Evolutionary conservation across 2,797 vertebrate genomes (phyloP).

Genomic region (Balearica regulorum): DNA sequence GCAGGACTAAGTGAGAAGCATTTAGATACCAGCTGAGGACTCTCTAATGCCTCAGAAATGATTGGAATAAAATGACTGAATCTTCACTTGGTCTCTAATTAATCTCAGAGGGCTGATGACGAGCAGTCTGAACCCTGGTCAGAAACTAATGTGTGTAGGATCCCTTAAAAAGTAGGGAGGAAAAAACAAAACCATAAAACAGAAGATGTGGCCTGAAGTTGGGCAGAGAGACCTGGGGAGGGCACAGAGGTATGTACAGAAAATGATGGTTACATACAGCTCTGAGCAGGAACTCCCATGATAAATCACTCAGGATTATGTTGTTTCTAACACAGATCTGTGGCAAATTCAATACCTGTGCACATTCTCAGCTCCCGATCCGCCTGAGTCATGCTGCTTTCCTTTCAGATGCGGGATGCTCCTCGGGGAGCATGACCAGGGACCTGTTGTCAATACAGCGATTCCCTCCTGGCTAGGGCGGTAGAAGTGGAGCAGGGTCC

Average conservation of each 20-base stretch:
- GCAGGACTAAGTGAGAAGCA: neutral
- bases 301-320: fast-evolving
- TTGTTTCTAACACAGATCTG: neutral
- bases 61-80: neutral
- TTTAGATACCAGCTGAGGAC: neutral
- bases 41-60: neutral
- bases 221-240: neutral
- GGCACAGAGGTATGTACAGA: fast-evolving
- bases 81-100: neutral
- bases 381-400: neutral
- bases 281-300: neutral
- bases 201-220: neutral
- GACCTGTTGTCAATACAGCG: neutral
- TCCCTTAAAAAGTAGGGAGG: neutral
- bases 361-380: neutral
- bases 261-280: fast-evolving
- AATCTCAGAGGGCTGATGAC: neutral
- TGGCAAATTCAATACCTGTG: neutral
- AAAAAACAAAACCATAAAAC: neutral
- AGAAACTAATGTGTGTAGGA: neutral
- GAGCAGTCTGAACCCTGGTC: neutral
- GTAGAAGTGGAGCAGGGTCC: neutral
- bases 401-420: neutral
- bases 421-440: neutral
- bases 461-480: fast-evolving